These are phyloP conservation scores for Lamellibrachia luymesi DNA, from an alignment of 1,140 invertebrate genomes.

Conservation along the genomic window DNA sequence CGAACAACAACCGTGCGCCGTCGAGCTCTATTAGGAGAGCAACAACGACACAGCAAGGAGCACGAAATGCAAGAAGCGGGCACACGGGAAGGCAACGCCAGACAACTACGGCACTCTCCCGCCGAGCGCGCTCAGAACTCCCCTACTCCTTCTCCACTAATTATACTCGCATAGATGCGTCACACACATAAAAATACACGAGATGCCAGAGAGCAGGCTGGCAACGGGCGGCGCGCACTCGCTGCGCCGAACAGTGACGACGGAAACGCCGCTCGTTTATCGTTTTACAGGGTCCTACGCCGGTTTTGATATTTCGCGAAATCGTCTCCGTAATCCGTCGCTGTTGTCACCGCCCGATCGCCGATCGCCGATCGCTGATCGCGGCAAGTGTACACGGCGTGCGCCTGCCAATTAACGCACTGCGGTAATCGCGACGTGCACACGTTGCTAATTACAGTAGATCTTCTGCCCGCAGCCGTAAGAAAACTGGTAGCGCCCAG, in stretches of 20 bases:
- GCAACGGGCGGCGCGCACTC: not conserved
- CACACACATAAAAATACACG: not conserved
- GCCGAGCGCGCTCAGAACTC: not conserved
- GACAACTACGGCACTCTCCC: not conserved
- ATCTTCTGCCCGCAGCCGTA: not conserved
- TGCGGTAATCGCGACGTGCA: too few species aligned
- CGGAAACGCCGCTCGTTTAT: not conserved
- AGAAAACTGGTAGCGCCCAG: not conserved
- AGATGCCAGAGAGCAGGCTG: not conserved
- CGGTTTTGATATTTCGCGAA: not conserved
- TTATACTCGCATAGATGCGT: not conserved
- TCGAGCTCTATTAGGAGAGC: not conserved
- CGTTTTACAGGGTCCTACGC: not conserved
- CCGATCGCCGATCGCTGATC: not conserved
- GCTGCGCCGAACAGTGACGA: not conserved
- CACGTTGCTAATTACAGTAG: not conserved
- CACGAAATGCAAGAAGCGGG: not conserved
- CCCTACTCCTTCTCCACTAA: not conserved
- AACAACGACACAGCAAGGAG: not conserved
- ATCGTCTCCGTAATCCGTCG: not conserved
- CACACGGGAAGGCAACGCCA: not conserved
- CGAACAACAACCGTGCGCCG: not conserved
- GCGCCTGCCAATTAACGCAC: not conserved
- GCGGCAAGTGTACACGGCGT: not conserved
- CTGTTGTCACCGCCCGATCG: not conserved